These are phyloP conservation scores for Anhinga anhinga DNA, from an alignment of 2,113 vertebrate species.

Conservation along the genomic window DNA sequence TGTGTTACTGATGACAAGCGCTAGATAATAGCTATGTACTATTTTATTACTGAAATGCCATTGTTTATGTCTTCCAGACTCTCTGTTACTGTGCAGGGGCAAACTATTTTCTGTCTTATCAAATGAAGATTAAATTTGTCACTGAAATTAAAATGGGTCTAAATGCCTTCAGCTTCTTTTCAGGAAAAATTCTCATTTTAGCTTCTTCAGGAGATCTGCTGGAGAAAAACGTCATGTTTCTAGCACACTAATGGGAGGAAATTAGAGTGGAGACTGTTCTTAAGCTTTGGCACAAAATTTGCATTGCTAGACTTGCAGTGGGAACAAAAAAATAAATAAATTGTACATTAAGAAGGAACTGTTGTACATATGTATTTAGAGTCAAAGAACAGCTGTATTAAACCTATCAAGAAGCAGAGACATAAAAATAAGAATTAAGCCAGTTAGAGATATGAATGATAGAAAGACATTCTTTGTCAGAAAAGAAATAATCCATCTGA, in stretches of 20 bases:
- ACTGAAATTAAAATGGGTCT: not conserved
- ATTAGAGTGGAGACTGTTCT: not conserved
- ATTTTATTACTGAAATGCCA: not conserved
- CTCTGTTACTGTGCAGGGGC: not conserved
- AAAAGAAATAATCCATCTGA: constrained; percentile 3
- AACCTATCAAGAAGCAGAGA: not conserved
- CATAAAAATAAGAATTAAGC: not conserved
- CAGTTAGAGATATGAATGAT: not conserved
- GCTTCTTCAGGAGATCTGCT: not conserved
- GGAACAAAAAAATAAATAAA: not conserved
- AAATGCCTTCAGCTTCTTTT: not conserved
- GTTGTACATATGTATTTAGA: not conserved
- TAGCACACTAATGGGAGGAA: not conserved
- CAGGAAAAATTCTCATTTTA: not conserved
- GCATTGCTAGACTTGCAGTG: not conserved
- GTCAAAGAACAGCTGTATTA: not conserved
- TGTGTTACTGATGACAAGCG: not conserved
- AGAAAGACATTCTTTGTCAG: not conserved
- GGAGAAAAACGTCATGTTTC: not conserved
- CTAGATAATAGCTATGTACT: not conserved
- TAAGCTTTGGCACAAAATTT: not conserved
- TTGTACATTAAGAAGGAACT: not conserved
- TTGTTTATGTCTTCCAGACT: not conserved
- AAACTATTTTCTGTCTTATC: not conserved
- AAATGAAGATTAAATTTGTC: not conserved